Evolutionary conservation across 2,888 invertebrate genomes (phyloP), one percentile per base, ranked within the genome.

Genomic region (Choreutis nemorana): DNA sequence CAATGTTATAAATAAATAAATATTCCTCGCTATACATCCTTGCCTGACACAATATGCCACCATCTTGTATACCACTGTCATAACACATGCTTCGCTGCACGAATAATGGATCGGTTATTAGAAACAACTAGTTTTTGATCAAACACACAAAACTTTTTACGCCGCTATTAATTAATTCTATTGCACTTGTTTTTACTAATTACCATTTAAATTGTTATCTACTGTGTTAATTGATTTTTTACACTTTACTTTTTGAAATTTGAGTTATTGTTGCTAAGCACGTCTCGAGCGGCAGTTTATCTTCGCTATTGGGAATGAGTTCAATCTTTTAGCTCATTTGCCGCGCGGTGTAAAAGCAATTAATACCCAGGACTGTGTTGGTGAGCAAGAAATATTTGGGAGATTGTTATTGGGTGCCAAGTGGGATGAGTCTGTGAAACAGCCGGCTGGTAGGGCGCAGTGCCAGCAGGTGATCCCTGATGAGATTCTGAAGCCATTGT

Each of bases 1-100:
- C 64, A 55, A 56, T 65, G 65, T 65, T 72, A 73, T 75, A 73
- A 71, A 73, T 75, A 77, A 73, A 75, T 73, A 77, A 72, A 77
- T 75, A 72, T 65, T 60, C 58, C 53, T 59, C 60, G 57, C 55
- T 40, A 41, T 61, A 55, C 56, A 63, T 64, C 57, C 59, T 56
- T 50, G 51, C 50, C 43, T 65, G 72, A 68, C 71, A 71, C 56
- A 66, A 63, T 63, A 57, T 71, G 68, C 65, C 70, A 64, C 59
- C 58, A 51, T n/a, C 61, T 55, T 60, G 61, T 55, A 62, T 51
- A 51, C 50, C 39, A 48, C 55, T 75, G 73, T 77, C 77, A 78
- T 71, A 78, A 75, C 75, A 75, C 54, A 59, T 65, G 55, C 62
- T 64, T 65, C 53, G 49, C 45, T 44, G 42, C 47, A 37, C 46